A percentile compares a stretch with the other conserved stretches of the same genome.
Evolutionary conservation across 2,888 invertebrate genomes (phyloP).

Genomic region (Hirtodrosophila duncani): DNA sequence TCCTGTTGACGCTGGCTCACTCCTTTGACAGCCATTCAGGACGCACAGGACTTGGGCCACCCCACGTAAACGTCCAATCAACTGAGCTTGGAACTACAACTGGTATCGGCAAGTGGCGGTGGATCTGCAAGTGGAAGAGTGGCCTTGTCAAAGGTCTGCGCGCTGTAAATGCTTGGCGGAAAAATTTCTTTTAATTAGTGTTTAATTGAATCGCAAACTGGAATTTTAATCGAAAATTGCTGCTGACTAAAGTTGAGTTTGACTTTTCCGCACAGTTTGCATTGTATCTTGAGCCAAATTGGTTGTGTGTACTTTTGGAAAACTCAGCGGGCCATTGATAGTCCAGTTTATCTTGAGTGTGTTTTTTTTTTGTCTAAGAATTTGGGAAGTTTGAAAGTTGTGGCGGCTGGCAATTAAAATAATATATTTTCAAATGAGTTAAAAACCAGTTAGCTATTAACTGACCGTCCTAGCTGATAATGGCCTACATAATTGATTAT

Average conservation of each 20-base stretch:
- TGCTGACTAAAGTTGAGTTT: slow-evolving; percentile 36
- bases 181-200: slow-evolving; percentile 68
- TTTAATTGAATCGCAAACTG: slow-evolving; percentile 71
- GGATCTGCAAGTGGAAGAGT: slow-evolving; percentile 8
- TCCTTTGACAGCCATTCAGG: slow-evolving; percentile 23
- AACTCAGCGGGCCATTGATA: slow-evolving; percentile 47
- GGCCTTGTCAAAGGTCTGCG: slow-evolving; percentile 45
- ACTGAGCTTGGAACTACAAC: slow-evolving; percentile 8
- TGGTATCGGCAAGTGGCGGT: slow-evolving; percentile 2
- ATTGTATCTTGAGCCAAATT: slow-evolving; percentile 55
- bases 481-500: slow-evolving; percentile 33
- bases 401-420: too few species aligned
- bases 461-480: too few species aligned
- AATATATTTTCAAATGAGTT: too few species aligned
- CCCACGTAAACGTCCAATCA: too few species aligned
- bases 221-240: slow-evolving; percentile 71
- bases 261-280: slow-evolving; percentile 64
- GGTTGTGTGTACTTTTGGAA: slow-evolving; percentile 56
- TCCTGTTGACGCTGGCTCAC: slow-evolving; percentile 34
- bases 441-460: too few species aligned
- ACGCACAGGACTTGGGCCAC: too few species aligned
- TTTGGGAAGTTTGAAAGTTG: too few species aligned
- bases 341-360: slow-evolving; percentile 6
- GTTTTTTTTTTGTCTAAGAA: background rate
- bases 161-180: slow-evolving; percentile 34